These are phyloP conservation scores for Gavia stellata DNA, from an alignment of 2,113 vertebrate genomes.

Conservation along the genomic window DNA sequence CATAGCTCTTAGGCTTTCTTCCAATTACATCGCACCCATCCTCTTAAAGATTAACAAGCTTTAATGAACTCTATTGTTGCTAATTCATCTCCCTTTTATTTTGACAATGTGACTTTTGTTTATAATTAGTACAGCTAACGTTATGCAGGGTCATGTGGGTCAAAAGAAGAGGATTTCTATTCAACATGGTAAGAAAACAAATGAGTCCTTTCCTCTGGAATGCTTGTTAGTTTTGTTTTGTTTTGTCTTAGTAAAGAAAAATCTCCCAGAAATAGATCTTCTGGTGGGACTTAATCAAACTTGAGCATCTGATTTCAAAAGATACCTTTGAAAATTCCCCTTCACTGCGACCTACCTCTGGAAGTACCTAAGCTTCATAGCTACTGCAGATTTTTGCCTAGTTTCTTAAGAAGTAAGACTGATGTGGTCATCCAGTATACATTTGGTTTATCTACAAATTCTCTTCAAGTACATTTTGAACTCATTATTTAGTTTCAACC, in stretches of 20 bases:
- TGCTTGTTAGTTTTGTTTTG: constrained; percentile 18
- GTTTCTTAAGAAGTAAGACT: background rate
- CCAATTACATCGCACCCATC: background rate
- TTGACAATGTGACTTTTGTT: constrained; percentile 58
- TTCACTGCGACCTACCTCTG: background rate
- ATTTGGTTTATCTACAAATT: background rate
- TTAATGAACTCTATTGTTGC: constrained; percentile 22
- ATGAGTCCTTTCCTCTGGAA: background rate
- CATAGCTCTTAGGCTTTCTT: constrained; percentile 20
- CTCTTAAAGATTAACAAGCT: constrained; percentile 40
- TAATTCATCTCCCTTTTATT: constrained; percentile 48
- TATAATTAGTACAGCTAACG: constrained; percentile 33
- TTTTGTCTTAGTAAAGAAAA: constrained; percentile 43
- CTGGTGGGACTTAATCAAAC: background rate
- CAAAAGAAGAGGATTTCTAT: background rate
- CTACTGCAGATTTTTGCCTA: background rate
- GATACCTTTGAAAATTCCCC: background rate
- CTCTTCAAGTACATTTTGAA: background rate
- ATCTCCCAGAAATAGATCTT: constrained; percentile 17
- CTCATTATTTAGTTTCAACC: background rate
- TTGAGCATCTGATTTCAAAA: background rate
- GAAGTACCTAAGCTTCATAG: background rate
- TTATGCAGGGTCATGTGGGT: background rate
- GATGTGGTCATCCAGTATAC: background rate
- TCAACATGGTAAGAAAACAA: constrained; percentile 8